Conservation (phyloP, 2,888 invertebrate species). For the Alviniconcha strummeri region DNA sequence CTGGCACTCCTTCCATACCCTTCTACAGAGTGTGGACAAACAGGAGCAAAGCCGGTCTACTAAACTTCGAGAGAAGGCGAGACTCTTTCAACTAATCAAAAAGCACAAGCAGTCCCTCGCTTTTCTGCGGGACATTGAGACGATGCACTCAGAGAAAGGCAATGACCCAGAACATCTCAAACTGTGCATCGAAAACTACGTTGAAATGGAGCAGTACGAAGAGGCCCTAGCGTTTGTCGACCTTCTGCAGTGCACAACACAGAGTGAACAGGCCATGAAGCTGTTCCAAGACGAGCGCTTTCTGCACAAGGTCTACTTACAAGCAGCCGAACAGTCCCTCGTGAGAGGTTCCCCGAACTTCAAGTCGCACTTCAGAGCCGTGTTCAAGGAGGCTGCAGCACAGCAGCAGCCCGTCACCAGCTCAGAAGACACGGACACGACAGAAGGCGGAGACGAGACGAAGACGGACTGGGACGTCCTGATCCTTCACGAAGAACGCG, state of each 20-base stretch:
- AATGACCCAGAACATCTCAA: constrained; percentile 19
- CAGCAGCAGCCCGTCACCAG: background rate
- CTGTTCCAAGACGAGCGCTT: constrained; percentile 19
- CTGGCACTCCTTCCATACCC: constrained; percentile 18
- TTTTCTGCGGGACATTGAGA: background rate
- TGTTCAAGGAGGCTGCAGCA: background rate
- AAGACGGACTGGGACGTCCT: constrained; percentile 17
- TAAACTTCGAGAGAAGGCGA: constrained; percentile 16
- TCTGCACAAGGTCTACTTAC: constrained; percentile 22
- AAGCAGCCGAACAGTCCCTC: constrained; percentile 10
- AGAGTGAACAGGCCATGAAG: background rate
- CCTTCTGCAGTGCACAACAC: constrained; percentile 13
- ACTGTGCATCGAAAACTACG: constrained; percentile 14
- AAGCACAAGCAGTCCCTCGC: constrained; percentile 12
- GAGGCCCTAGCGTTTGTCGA: constrained; percentile 6
- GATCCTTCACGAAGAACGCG: constrained; percentile 6
- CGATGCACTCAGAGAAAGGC: background rate
- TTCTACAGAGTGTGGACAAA: background rate
- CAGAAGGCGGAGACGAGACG: background rate
- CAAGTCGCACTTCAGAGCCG: constrained; percentile 1
- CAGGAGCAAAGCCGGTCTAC: background rate
- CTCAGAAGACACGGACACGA: background rate
- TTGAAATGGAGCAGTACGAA: background rate
- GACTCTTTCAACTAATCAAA: background rate
- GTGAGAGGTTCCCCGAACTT: background rate